Evolutionary conservation across 1,140 invertebrate species (phyloP).

Genomic region (Cotesia vestalis): DNA sequence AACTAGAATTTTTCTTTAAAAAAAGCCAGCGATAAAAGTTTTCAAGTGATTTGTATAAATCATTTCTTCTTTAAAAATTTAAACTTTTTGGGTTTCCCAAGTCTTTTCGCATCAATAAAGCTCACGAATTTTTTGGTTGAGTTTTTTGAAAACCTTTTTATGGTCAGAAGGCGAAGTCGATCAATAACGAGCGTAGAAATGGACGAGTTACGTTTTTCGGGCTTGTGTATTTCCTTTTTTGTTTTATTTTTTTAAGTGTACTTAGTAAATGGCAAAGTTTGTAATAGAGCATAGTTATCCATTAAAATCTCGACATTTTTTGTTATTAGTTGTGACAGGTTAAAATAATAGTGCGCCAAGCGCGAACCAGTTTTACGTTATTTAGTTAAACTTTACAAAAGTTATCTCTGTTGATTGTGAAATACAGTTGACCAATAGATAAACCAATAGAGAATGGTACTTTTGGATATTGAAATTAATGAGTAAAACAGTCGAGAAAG

Average conservation of each 20-base stretch:
- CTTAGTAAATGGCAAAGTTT: constrained; percentile 28
- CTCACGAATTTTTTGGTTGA: too few relatives aligned
- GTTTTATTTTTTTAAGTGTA: background rate
- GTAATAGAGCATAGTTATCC: background rate
- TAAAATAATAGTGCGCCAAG: constrained; percentile 2
- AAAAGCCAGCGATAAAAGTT: too few relatives aligned
- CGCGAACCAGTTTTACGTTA: background rate
- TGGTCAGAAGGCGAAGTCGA: background rate
- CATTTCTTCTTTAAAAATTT: too few relatives aligned
- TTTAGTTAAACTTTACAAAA: constrained; percentile 9
- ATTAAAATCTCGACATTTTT: constrained; percentile 25
- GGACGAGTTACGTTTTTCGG: background rate
- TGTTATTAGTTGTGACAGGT: constrained; percentile 28
- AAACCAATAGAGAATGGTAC: background rate
- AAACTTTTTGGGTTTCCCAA: too few relatives aligned
- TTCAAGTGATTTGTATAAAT: too few relatives aligned
- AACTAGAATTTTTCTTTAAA: too few relatives aligned
- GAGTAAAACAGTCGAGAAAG: background rate
- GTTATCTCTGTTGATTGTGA: constrained; percentile 19
- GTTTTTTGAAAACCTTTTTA: too few relatives aligned
- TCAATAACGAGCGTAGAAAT: constrained; percentile 1
- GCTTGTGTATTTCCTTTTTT: background rate
- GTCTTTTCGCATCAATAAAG: too few relatives aligned
- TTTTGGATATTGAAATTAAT: constrained; percentile 20
- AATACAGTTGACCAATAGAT: constrained; percentile 4